These are phyloP conservation scores for Basileuterus tristriatus DNA, from an alignment of 2,797 vertebrate species.

Conservation along the genomic window DNA sequence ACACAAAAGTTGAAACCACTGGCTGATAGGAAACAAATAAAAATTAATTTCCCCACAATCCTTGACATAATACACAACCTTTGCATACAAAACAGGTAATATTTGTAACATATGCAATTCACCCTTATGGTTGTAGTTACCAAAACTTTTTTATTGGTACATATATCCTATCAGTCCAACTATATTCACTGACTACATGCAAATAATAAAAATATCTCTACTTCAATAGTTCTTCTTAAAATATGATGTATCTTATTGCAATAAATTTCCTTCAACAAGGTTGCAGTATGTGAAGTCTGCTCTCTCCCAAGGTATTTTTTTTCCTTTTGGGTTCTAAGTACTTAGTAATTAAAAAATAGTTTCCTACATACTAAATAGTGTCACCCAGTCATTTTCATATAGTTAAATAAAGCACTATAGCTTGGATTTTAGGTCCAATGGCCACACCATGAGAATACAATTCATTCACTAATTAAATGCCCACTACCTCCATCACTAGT, in stretches of 20 bases:
- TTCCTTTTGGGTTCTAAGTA: background rate
- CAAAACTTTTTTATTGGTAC: background rate
- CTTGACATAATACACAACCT: background rate
- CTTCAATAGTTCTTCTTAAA: background rate
- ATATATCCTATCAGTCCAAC: background rate
- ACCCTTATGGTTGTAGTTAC: background rate
- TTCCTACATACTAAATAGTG: conserved; percentile 48
- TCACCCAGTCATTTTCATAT: conserved; percentile 54
- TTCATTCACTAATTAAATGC: conserved; percentile 73
- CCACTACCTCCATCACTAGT: conserved; percentile 43
- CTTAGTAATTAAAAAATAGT: conserved; percentile 55
- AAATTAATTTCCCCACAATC: background rate
- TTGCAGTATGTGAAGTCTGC: background rate
- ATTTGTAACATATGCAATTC: background rate
- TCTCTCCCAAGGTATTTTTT: background rate
- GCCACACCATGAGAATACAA: conserved; percentile 62
- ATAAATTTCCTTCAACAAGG: background rate
- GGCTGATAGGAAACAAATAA: background rate
- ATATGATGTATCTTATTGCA: background rate
- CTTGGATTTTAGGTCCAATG: conserved; percentile 62
- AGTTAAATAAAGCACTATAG: conserved; percentile 65
- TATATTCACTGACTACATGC: background rate
- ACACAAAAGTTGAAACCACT: background rate
- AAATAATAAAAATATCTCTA: background rate
- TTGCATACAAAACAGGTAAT: background rate